Base-by-base conservation (phyloP, 2,888 invertebrate genomes). In the Abscondita cerata region DNA sequence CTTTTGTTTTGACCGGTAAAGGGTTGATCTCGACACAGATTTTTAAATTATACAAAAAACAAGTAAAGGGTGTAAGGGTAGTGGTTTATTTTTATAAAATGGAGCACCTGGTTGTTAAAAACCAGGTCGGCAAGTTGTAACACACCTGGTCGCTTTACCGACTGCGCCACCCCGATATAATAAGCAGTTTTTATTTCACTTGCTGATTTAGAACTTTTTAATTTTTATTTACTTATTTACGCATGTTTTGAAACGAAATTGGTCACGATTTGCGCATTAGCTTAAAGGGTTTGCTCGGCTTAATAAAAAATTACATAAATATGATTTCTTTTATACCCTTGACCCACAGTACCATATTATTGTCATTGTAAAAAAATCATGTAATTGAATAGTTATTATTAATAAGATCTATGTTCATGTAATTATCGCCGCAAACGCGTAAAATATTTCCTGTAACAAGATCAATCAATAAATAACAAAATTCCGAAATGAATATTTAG, bases 51-150 rank as follows among this genome's bases (percentile, higher is more conserved):
- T 73, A 66, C 67, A 65, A 71, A 71, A 72, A 65, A 67, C 68
- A 68, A 69, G 67, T 70, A 70, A 72, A 71, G 71, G 70, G 72
- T 70, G 64, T 64, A 64, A 69, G 70, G 70, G 66, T 68, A 72
- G 75, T 75, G 75, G 75, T 76, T 73, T 75, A 76, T 74, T 76
- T 75, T 68, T 75, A 77, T 76, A 61, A 61, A 64, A 70, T 77
- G 70, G 77, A 77, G 78, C 78, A 78, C 78, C 78, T 78, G 78
- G 78, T 72, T 62, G 52, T 54, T 71, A 67, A 72, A 75, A 77
- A 77, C 76, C 77, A 77, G 78, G 77, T 77, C 77, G 78, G 73
- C 74, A 73, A 75, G 75, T 74, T 72, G 73, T 68, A 64, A 73
- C 74, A 73, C 78, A 78, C 78, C 78, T 78, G 78, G 78, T 70